Percentiles rank a stretch among this genome's conserved stretches.
phyloP scores from a whole-genome alignment of 2,113 vertebrate genomes.

The Fregata magnificens region DNA sequence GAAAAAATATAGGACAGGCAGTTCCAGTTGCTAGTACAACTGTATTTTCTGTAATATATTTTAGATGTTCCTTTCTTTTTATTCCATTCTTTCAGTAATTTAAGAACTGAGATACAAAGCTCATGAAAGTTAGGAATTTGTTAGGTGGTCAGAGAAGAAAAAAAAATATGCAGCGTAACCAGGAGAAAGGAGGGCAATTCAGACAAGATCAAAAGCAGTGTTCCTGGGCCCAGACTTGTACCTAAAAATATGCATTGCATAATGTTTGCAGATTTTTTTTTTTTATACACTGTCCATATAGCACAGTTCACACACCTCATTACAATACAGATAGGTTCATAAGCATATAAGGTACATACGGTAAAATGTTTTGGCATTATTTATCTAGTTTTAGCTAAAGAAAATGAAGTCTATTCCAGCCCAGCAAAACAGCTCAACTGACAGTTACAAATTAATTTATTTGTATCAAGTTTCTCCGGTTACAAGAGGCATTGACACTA shows the following conservation, averaged over 20 bases:
- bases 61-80: not conserved
- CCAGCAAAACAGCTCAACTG: not conserved
- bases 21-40: not conserved
- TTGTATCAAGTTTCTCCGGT: not conserved
- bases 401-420: not conserved
- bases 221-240: not conserved
- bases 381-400: not conserved
- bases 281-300: not conserved
- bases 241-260: not conserved
- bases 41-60: constrained; percentile 46
- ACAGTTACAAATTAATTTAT: constrained; percentile 7
- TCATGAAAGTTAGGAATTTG: constrained; percentile 7
- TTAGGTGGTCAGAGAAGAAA: constrained; percentile 16
- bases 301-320: not conserved
- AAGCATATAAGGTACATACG: not conserved
- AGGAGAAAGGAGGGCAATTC: constrained; percentile 14
- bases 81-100: constrained; percentile 35
- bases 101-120: constrained; percentile 42
- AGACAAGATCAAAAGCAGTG: not conserved
- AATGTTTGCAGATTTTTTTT: not conserved
- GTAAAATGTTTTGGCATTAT: not conserved
- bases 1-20: not conserved
- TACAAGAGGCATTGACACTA: not conserved
- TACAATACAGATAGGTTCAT: not conserved
- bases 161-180: not conserved